Evolutionary conservation across 2,888 invertebrate species (phyloP).

Genomic region (Himalopsyche japonica): DNA sequence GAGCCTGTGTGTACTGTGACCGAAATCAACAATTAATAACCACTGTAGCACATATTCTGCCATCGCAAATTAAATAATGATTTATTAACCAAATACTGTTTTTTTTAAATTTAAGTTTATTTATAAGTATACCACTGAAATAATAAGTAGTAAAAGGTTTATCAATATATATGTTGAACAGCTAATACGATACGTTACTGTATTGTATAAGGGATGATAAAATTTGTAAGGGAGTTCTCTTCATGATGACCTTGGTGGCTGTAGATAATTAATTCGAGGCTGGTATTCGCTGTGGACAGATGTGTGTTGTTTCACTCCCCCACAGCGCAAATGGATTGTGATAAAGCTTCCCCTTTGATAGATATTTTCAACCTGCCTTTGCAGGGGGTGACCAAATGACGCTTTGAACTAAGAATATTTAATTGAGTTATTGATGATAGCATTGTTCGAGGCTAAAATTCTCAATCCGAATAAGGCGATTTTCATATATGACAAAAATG

Average conservation of each 20-base stretch:
- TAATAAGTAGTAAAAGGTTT: too few species aligned
- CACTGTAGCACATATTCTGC: too few species aligned
- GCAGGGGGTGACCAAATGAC: background rate
- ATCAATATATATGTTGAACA: too few species aligned
- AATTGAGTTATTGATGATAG: background rate
- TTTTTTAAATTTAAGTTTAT: too few species aligned
- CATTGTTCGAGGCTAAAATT: background rate
- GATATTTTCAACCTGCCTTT: background rate
- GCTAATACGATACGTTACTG: background rate
- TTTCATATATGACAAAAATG: too few species aligned
- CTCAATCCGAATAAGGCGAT: background rate
- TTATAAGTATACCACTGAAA: too few species aligned
- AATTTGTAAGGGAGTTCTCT: constrained; percentile 4
- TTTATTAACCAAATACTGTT: too few species aligned
- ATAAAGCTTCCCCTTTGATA: background rate
- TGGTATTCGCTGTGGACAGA: constrained; percentile 34
- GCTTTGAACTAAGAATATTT: background rate
- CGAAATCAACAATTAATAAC: too few species aligned
- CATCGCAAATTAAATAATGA: too few species aligned
- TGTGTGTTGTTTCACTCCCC: constrained; percentile 31
- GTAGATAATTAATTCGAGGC: constrained; percentile 32
- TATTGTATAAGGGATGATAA: background rate
- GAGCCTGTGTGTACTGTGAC: too few species aligned
- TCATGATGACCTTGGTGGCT: constrained; percentile 20
- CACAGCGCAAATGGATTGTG: constrained; percentile 2